Evolutionary conservation across 1,140 invertebrate species (phyloP).

Genomic region (Drosophila punjabiensis): DNA sequence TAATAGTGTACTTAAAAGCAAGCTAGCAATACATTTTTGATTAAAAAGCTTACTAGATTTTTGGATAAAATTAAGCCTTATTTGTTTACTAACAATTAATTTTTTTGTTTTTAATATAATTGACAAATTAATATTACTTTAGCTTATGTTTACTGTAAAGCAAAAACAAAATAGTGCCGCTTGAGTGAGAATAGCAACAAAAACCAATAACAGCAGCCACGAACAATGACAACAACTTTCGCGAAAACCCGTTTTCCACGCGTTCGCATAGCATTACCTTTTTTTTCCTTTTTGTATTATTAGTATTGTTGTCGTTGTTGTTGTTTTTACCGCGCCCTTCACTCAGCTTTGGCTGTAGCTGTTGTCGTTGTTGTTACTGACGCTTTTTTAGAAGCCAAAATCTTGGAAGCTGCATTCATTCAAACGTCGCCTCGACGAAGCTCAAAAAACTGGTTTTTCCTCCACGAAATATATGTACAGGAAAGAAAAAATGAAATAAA

Average conservation of each 20-base stretch:
- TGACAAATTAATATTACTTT: neutral
- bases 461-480: constrained; percentile 18
- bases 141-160: constrained; percentile 6
- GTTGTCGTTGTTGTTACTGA: constrained; percentile 43
- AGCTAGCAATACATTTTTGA: neutral
- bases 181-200: constrained; percentile 37
- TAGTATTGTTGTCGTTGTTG: constrained; percentile 17
- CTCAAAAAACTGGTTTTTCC: constrained; percentile 61
- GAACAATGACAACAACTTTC: constrained; percentile 77
- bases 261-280: constrained; percentile 70
- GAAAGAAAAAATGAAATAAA: constrained; percentile 38
- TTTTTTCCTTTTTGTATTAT: neutral
- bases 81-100: neutral
- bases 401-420: constrained; percentile 67
- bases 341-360: constrained; percentile 46
- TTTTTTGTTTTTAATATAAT: neutral
- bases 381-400: constrained; percentile 69
- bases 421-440: constrained; percentile 42
- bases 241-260: constrained; percentile 82
- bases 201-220: constrained; percentile 25
- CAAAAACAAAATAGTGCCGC: constrained; percentile 15
- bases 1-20: neutral
- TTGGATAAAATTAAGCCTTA: neutral
- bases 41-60: neutral
- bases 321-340: constrained; percentile 52